phyloP scores from a whole-genome alignment of 2,797 vertebrate genomes.

The Tadarida brasiliensis region DNA sequence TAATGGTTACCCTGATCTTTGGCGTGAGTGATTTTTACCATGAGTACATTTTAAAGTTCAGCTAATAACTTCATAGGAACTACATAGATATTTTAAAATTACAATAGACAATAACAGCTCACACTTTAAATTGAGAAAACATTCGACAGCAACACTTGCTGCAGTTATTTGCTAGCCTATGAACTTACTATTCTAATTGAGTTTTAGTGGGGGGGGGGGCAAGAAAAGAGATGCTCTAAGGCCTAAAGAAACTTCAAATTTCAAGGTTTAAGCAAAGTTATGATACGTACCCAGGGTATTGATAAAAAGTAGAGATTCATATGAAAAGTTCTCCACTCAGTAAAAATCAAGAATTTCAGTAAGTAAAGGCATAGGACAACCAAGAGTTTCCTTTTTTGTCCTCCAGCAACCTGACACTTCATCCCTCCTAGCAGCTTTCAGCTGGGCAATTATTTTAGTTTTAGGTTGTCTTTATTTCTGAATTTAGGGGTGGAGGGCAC shows the following conservation, averaged over 20 bases:
- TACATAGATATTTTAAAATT: constrained; percentile 66
- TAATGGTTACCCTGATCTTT: constrained; percentile 64
- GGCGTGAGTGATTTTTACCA: constrained; percentile 68
- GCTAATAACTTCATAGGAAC: constrained; percentile 68
- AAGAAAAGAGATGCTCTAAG: constrained; percentile 60
- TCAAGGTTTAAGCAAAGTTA: constrained; percentile 57
- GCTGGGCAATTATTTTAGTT: constrained; percentile 29
- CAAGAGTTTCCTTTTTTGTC: constrained; percentile 56
- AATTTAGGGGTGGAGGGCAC: constrained; percentile 43
- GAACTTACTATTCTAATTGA: constrained; percentile 60
- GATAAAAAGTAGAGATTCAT: constrained; percentile 48
- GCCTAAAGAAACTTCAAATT: constrained; percentile 32
- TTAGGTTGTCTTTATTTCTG: constrained; percentile 60
- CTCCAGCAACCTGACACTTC: constrained; percentile 54
- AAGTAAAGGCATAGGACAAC: constrained; percentile 63
- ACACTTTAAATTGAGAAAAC: constrained; percentile 69
- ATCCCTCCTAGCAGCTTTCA: constrained; percentile 38
- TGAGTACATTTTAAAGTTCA: constrained; percentile 70
- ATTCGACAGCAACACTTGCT: constrained; percentile 60
- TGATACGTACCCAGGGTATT: constrained; percentile 48
- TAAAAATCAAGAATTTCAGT: constrained; percentile 71
- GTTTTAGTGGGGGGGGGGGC: constrained; percentile 28
- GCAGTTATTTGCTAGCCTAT: constrained; percentile 63
- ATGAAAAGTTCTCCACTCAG: constrained; percentile 48
- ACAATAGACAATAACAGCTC: constrained; percentile 68